Evolutionary conservation across 2,113 vertebrate species (phyloP), one percentile per base, ranked within the genome.

Genomic region (Pituophis catenifer): DNA sequence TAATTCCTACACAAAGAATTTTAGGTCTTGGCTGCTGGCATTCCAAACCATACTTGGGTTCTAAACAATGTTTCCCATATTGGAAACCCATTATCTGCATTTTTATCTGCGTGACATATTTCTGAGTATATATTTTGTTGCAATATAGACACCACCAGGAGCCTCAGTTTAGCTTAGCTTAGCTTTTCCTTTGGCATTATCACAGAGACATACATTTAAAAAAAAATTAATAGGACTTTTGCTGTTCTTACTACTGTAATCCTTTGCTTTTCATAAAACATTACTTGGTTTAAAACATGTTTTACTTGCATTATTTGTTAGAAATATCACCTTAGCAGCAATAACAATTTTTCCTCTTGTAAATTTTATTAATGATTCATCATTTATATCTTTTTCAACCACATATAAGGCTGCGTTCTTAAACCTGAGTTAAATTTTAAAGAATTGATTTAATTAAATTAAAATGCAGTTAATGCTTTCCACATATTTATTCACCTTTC

Each of bases 1-100:
- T 93, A 92, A 95, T 92, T 19, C 91, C 93, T 94, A 94, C 95
- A 97, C 95, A 96, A 96, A 97, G 94, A 92, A 89, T 90, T 57
- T 3, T 57, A 91, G 94, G 89, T 92, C 90, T 94, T 62, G 94
- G 93, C 95, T 95, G 75, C 92, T 24, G 88, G 90, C 89, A 11
- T 29, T 93, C 85, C 54, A 95, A 86, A 90, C 48, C 93, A 75
- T 90, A 94, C 50, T 57, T 12, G 62, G 21, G 50, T 23, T 92
- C 93, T 95, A 90, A 95, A 59, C 54, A 29, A 96, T 94, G 33
- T 93, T 95, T 95, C 86, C 85, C 19, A 5, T 65, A 10, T 75
- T 81, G 86, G 86, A 94, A 92, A 8, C 9, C 29, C 94, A 94
- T 88, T 3, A 62, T 75, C n/a, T 94, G 86, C 62, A 75, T 0